Evolutionary conservation across 1,140 invertebrate species (phyloP), one percentile per base, ranked within the genome.

Genomic region (Drosophila pruinosa): DNA sequence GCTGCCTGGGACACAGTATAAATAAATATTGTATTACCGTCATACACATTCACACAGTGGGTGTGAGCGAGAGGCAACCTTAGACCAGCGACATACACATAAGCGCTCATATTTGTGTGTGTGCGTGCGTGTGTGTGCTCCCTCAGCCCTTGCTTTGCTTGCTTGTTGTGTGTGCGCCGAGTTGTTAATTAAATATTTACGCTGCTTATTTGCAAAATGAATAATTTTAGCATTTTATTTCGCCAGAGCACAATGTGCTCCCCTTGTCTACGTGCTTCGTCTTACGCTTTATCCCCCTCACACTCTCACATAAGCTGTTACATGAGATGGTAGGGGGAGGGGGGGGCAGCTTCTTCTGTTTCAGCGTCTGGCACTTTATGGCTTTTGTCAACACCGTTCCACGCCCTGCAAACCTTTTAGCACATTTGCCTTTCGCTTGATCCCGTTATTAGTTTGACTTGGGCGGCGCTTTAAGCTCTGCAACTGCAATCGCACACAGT

Each of bases 171-270:
- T 64, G 36, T n/a, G 47, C 43, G 63, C 72, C 69, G 81, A 81
- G 81, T 82, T 86, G 81, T 88, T 86, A 86, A 86, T 86, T 86
- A 86, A 86, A 86, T 88, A 86, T 86, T 86, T 86, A 86, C 82
- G 57, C 82, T 88, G 81, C 81, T 86, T 86, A 86, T 86, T 86
- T 86, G 81, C 81, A 86, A 86, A 86, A 86, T 86, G 81, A 86
- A 88, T 86, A 86, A 86, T 81, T 86, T 86, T 69, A 86, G 82
- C 78, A 86, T 86, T 86, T 86, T 88, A 88, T 86, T 86, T 80
- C 74, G 62, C 39, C 61, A 82, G 64, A 72, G 59, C 65, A 57
- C 65, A 73, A 47, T 62, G 54, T 54, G 53, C 69, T 12, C n/a
- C 15, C 63, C 54, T 58, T 67, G 48, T 72, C 50, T 38, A 52